Base-by-base conservation (phyloP, 1,140 invertebrate genomes). In the Brachystomella parvula region DNA sequence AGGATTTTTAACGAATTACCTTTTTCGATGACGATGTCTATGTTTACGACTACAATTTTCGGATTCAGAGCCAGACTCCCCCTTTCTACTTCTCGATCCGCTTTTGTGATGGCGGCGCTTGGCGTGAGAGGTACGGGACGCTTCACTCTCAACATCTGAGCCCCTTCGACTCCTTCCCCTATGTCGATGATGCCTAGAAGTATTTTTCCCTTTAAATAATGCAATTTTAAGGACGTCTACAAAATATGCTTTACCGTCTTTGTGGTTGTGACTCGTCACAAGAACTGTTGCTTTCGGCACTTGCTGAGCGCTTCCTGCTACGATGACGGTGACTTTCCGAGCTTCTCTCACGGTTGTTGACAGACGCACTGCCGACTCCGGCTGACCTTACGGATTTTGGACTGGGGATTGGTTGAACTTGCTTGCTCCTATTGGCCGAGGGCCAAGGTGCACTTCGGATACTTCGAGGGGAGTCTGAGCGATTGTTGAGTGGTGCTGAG, bases 141-240 rank as follows among this genome's bases (percentile, higher is more conserved):
- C 78, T 77, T 93, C 90, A 74, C 90, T 93, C 76, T 94, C 91
- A 68, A 89, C 91, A 76, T 94, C 91, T 1, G 90, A 93, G 66
- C 85, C 84, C 70, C 87, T 82, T 63, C 87, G 81, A 76, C 88
- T 89, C 57, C 87, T 84, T 74, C 89, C 28, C 9, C 28, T 87
- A 75, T 88, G 86, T 71, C 86, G 87, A 73, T n/a, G n/a, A n/a
- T 82, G 80, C 76, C 82, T 83, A 73, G 76, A 66, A 67, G 12
- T 53, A 17, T 53, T 24, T 44, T 44, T 44, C n/a, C 9, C 9
- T 44, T 44, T 44, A 44, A n/a, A n/a, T n/a, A n/a, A n/a, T n/a
- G n/a, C n/a, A n/a, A n/a, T n/a, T n/a, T n/a, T n/a, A n/a, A n/a
- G n/a, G n/a, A n/a, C n/a, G n/a, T n/a, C n/a, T n/a, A n/a, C n/a